Base-by-base conservation (phyloP, 64 coral and sea anemone species). In the Montipora efflorescens region DNA sequence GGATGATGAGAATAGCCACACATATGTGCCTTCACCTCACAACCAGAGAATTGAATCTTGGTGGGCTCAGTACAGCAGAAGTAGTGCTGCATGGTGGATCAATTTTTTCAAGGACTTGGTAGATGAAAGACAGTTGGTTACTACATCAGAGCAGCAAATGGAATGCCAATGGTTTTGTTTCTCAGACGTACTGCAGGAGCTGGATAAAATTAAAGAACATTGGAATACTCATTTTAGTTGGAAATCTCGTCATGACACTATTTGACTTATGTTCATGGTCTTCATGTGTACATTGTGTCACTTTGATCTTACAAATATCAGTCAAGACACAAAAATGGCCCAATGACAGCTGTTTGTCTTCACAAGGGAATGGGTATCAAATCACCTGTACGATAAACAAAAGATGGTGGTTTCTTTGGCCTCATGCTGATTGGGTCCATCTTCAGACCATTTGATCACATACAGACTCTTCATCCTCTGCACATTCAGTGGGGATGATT, bases 41-140 rank as follows among this genome's bases (percentile, higher is more conserved):
- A 88, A 88, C 22, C 85, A 88, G 1, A 64, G 66, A 75, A 88
- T 88, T 69, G 68, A 88, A 69, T 67, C 67, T 74, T 88, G 85
- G 68, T 88, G 69, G 68, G 46, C 22, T 47, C 74, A 74, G 47
- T 88, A 74, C 74, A 55, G 59, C 14, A 88, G 3, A 48, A 71
- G 74, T 88, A 15, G 67, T 22, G 20, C 83, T 43, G 23, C 62
- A 68, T 87, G 83, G 83, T 87, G 58, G 81, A 87, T 64, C 72
- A 83, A 53, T 73, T 87, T 87, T 87, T 87, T 87, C 47, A 36
- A 64, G 62, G 83, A 87, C 48, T 73, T 87, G 46, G 83, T 73
- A 72, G 47, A 47, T 16, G 66, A 87, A 49, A 45, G 83, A 36
- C 3, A 49, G 67, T 50, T 87, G 47, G 67, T 73, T 19, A 70